These are phyloP conservation scores for Adelphocoris suturalis DNA, from an alignment of 2,888 invertebrate species.

Conservation along the genomic window DNA sequence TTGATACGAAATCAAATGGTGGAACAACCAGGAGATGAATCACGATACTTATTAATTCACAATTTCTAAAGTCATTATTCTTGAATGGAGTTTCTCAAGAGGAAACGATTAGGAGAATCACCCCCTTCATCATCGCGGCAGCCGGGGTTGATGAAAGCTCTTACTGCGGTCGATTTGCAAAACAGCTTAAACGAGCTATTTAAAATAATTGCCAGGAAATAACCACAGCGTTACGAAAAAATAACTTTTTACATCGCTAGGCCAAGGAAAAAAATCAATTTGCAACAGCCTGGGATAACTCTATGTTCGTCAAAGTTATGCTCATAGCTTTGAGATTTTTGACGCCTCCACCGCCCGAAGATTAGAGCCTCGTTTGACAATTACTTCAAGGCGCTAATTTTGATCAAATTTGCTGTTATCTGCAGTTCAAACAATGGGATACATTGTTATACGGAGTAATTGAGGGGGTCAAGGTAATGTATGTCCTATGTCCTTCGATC, in stretches of 20 bases:
- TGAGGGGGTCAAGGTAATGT: too few species aligned
- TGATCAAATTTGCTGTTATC: neutral
- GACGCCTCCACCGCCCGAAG: neutral
- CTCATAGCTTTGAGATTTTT: neutral
- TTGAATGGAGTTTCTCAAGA: neutral
- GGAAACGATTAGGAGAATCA: slow-evolving; percentile 9
- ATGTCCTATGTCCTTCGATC: too few species aligned
- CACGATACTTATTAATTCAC: neutral
- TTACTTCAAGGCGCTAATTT: neutral
- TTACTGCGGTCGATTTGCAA: slow-evolving; percentile 18
- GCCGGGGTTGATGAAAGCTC: slow-evolving; percentile 11
- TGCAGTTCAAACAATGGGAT: neutral
- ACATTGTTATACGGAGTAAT: too few species aligned
- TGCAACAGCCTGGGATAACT: neutral
- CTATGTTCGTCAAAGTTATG: neutral
- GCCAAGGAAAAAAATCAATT: neutral
- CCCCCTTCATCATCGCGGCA: slow-evolving; percentile 15
- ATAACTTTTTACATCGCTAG: neutral
- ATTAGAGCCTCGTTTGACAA: neutral
- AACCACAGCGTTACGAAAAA: neutral
- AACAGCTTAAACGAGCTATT: slow-evolving; percentile 28
- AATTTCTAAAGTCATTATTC: neutral
- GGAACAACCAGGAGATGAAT: too few species aligned
- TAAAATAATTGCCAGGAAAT: slow-evolving; percentile 24
- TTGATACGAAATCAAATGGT: too few species aligned